Conservation (phyloP, 2,113 vertebrate genomes). For the Cololabis saira region DNA sequence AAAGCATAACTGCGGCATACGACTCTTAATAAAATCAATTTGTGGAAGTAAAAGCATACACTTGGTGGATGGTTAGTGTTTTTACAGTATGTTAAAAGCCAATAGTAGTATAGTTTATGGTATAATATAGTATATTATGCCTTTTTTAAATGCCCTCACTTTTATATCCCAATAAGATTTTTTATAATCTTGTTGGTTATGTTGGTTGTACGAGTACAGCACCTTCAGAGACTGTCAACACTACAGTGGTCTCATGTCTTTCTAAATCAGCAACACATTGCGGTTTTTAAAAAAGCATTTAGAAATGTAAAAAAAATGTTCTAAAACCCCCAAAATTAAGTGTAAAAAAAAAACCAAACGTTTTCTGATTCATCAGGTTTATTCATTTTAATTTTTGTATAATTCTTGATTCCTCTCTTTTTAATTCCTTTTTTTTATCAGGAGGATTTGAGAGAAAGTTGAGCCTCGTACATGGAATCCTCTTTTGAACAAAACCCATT, state of each 20-base stretch:
- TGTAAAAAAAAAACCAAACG: constrained; percentile 6
- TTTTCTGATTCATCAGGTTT: constrained; percentile 35
- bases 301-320: not conserved
- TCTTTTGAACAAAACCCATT: constrained; percentile 55
- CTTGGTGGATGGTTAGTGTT: too few species aligned
- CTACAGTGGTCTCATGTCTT: not conserved
- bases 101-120: too few species aligned
- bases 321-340: not conserved
- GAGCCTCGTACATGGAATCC: constrained; percentile 32
- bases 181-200: too few species aligned
- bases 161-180: too few species aligned
- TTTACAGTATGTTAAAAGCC: too few species aligned
- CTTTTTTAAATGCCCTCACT: too few species aligned
- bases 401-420: constrained; percentile 17
- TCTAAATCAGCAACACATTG: not conserved
- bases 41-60: too few species aligned
- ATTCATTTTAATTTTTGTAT: constrained; percentile 11
- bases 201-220: too few species aligned
- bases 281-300: constrained; percentile 4
- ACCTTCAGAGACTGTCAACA: too few species aligned
- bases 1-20: too few species aligned
- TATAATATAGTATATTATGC: too few species aligned
- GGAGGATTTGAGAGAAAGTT: constrained; percentile 36
- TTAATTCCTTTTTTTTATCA: constrained; percentile 13
- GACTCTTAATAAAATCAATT: too few species aligned